phyloP scores from a whole-genome alignment of 2,113 vertebrate species.

The Leptobrachium ailaonicum region DNA sequence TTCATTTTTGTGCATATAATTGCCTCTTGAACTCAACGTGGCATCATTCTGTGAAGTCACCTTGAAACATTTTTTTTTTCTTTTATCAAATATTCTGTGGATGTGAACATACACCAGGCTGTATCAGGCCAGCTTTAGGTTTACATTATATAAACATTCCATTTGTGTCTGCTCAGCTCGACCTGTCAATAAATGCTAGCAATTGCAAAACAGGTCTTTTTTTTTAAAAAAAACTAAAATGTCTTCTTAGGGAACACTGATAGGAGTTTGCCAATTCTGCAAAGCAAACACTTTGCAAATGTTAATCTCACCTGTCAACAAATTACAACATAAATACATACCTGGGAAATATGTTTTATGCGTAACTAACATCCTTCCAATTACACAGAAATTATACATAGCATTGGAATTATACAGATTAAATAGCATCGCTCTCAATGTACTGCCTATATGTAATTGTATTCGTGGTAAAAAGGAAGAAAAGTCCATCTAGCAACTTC shows the following conservation, averaged over 20 bases:
- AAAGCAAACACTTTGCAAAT: conserved; percentile 65
- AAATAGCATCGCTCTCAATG: too few species aligned
- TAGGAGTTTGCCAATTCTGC: conserved; percentile 59
- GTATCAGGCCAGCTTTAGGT: conserved; percentile 64
- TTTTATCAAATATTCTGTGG: conserved; percentile 67
- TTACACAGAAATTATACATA: not conserved
- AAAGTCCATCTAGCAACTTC: too few species aligned
- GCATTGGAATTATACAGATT: conserved; percentile 52
- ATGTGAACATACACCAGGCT: conserved; percentile 62
- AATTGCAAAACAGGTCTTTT: conserved; percentile 62
- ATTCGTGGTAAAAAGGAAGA: too few species aligned
- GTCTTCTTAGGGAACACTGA: conserved; percentile 61
- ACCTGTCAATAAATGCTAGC: conserved; percentile 71
- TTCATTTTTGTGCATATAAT: conserved; percentile 51
- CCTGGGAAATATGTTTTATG: conserved; percentile 50
- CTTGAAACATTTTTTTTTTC: conserved; percentile 57
- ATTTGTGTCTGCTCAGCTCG: conserved; percentile 71
- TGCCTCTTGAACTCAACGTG: conserved; percentile 46
- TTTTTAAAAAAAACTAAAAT: conserved; percentile 35
- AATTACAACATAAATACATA: conserved; percentile 65
- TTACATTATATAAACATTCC: conserved; percentile 79
- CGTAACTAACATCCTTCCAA: too few species aligned
- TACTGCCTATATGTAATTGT: too few species aligned
- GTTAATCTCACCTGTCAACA: conserved; percentile 64
- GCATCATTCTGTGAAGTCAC: conserved; percentile 51